Base-by-base conservation (phyloP, 2,888 invertebrate species). In the Cecidostiba fungosa region DNA sequence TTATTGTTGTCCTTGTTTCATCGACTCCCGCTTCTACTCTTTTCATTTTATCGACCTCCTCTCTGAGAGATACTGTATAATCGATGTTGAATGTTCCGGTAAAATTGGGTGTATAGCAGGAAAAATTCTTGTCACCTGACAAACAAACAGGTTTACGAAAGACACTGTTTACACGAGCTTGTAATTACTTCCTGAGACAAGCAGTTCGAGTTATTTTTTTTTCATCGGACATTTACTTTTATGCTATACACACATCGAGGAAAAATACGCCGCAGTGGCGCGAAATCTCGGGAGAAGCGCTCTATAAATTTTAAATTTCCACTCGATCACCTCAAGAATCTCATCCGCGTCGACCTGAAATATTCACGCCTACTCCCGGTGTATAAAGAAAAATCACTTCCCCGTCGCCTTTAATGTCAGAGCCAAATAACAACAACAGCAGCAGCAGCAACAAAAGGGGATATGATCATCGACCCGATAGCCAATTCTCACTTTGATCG, bases 1-100 rank as follows among this genome's bases (percentile, higher is more conserved):
- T 69, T 73, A 73, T 88, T 84, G 81, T 83, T 79, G 77, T 88
- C 84, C 88, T 87, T 86, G 84, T 87, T 74, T 70, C 69, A 77
- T 86, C 83, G 74, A 84, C 74, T 87, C 77, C 66, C 77, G 23
- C 32, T n/a, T 36, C 14, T 23, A 12, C 39, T 77, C 23, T 62
- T 62, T 14, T 50, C 50, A 0, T 23, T 10, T n/a, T 80, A 32
- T 50, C 26, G 12, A 39, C 29, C 78, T 78, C 69, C 77, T 23
- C 19, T 23, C 2, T 23, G 59, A 3, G 62, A 1, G 50, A 14
- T 0, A 19, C 50, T 50, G 54, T 54, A n/a, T 54, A n/a, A 50
- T 10, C 39, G 50, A 54, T 19, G 12, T 2, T 14, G 47, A 47
- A 47, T 47, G 54, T 50, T 50, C 5, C 66, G 12, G 23, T 26